A percentile compares a stretch with the other conserved stretches of the same genome.
These are phyloP conservation scores for Platynereis dumerilii DNA, from an alignment of 2,888 invertebrate species.

Conservation along the genomic window DNA sequence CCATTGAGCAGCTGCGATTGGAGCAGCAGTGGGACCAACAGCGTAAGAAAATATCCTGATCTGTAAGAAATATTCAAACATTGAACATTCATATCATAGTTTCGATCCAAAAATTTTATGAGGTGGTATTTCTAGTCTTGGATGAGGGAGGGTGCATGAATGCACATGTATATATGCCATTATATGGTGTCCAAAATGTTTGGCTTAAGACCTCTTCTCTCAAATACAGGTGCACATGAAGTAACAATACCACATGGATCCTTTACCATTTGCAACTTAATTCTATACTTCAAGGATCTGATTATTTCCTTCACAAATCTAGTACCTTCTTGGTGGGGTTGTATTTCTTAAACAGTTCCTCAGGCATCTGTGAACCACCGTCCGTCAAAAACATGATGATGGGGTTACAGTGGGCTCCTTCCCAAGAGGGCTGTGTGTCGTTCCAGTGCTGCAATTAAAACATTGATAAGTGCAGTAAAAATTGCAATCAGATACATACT, in stretches of 20 bases:
- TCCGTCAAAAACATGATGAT: conserved; percentile 69
- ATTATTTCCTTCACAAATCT: too few species aligned
- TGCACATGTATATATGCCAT: too few species aligned
- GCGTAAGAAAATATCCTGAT: conserved; percentile 66
- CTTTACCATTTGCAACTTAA: too few species aligned
- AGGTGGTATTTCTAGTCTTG: too few species aligned
- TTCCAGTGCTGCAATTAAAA: conserved; percentile 25
- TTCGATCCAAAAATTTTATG: background rate
- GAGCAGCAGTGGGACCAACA: conserved; percentile 66
- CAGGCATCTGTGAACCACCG: conserved; percentile 67
- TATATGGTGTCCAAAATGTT: too few species aligned
- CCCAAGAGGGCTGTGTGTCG: conserved; percentile 40
- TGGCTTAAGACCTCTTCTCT: too few species aligned
- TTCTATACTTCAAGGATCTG: too few species aligned
- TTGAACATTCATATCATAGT: background rate
- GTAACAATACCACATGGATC: too few species aligned
- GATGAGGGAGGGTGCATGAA: too few species aligned
- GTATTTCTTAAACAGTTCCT: conserved; percentile 63
- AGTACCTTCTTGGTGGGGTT: conserved; percentile 47
- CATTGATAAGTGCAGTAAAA: background rate
- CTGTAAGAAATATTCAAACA: conserved; percentile 41
- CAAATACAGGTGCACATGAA: too few species aligned
- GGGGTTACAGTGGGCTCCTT: conserved; percentile 66
- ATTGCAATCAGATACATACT: background rate
- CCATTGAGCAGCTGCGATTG: conserved; percentile 62